Evolutionary conservation across 2,113 vertebrate genomes (phyloP).

Genomic region (Rhinolophus ferrumequinum): DNA sequence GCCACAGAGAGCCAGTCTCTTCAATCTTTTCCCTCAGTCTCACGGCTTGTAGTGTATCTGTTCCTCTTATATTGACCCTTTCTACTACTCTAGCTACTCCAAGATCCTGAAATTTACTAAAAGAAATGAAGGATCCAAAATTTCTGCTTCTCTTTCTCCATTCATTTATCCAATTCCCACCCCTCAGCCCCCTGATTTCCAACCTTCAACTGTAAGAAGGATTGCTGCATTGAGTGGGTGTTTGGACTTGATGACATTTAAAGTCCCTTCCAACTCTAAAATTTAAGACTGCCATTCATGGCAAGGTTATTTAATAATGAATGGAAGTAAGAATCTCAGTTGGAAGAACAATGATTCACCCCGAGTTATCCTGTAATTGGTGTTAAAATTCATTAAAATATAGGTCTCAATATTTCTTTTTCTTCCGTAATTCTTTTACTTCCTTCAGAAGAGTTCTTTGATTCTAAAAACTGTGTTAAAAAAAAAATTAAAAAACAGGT

Average conservation of each 20-base stretch:
- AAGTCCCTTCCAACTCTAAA: slow-evolving; percentile 43
- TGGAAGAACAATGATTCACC: slow-evolving; percentile 49
- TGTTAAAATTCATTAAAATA: slow-evolving; percentile 62
- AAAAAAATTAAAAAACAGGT: not conserved
- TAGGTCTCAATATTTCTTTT: slow-evolving; percentile 26
- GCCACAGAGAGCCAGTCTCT: slow-evolving; percentile 25
- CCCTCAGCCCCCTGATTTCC: not conserved
- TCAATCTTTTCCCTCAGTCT: slow-evolving; percentile 35
- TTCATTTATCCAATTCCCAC: slow-evolving; percentile 21
- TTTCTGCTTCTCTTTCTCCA: slow-evolving; percentile 8
- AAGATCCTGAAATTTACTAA: slow-evolving; percentile 44
- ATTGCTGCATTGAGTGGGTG: not conserved
- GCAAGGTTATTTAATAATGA: slow-evolving; percentile 47
- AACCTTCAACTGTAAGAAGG: slow-evolving; percentile 22
- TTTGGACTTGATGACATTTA: slow-evolving; percentile 46
- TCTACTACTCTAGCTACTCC: slow-evolving; percentile 19
- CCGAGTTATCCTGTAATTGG: slow-evolving; percentile 3
- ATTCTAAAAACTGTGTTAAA: slow-evolving; percentile 36
- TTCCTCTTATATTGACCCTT: not conserved
- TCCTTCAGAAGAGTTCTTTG: slow-evolving; percentile 1
- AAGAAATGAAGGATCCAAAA: slow-evolving; percentile 41
- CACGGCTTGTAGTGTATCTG: not conserved
- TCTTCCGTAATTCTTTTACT: slow-evolving; percentile 53
- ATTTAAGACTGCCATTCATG: slow-evolving; percentile 52
- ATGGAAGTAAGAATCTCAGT: slow-evolving; percentile 46